phyloP scores from a whole-genome alignment of 2,797 vertebrate species.

The Tolypeutes matacus region DNA sequence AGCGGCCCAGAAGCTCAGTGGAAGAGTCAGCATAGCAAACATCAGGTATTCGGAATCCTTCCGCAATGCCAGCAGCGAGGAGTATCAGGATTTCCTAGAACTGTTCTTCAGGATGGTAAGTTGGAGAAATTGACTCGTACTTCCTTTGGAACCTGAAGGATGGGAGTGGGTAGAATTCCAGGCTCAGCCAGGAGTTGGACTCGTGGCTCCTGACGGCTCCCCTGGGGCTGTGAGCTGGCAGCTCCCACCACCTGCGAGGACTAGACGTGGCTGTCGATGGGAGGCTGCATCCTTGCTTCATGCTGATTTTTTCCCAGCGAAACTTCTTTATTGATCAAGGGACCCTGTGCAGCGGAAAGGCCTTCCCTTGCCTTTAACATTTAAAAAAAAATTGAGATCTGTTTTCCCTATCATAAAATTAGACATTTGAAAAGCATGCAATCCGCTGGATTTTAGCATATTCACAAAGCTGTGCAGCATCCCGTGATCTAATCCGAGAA shows the following conservation, averaged over 20 bases:
- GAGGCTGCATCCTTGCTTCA: rapidly evolving
- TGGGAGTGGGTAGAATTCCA: neutral
- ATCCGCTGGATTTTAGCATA: neutral
- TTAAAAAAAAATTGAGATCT: neutral
- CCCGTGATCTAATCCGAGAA: neutral
- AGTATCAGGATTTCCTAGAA: slow-evolving; percentile 86
- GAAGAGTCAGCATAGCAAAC: slow-evolving; percentile 87
- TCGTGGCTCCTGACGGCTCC: rapidly evolving
- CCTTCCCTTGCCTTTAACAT: neutral
- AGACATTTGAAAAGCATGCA: neutral
- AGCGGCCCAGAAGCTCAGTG: slow-evolving; percentile 90
- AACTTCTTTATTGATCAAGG: rapidly evolving
- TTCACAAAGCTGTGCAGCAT: neutral
- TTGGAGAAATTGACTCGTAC: neutral
- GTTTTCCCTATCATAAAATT: neutral
- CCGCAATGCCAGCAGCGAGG: slow-evolving; percentile 87
- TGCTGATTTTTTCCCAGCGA: rapidly evolving
- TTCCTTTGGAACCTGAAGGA: neutral
- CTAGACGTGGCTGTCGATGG: rapidly evolving
- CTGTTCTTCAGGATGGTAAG: slow-evolving; percentile 89
- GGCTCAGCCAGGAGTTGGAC: neutral
- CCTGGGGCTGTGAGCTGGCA: neutral
- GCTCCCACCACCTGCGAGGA: no score
- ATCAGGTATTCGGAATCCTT: slow-evolving; percentile 86
- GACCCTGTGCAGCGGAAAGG: neutral